phyloP scores from a whole-genome alignment of 2,888 invertebrate species.

The Agrochola circellaris region DNA sequence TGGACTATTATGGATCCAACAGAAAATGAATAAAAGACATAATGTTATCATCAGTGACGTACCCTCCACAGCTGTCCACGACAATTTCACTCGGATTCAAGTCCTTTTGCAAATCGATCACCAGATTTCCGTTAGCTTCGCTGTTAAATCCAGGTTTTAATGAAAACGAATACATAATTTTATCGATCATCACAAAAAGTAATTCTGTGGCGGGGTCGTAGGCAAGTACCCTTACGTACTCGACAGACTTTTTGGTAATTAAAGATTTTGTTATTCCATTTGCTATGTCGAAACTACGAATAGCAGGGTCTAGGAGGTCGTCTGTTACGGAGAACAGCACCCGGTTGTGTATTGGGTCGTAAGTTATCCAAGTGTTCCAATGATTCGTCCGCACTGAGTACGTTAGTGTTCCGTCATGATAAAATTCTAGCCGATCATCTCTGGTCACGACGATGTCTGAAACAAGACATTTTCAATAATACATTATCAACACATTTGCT shows the following conservation, averaged over 20 bases:
- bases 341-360: background rate
- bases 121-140: background rate
- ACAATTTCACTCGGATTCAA: background rate
- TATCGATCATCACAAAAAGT: background rate
- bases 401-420: background rate
- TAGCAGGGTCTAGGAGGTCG: too few species aligned
- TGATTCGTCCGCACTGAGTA: background rate
- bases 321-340: background rate
- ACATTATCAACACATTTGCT: too few species aligned
- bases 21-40: background rate
- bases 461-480: background rate
- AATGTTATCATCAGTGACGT: background rate
- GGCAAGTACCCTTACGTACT: background rate
- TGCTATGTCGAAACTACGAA: background rate
- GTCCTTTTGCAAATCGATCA: background rate
- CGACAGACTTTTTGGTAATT: background rate
- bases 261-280: background rate
- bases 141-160: background rate
- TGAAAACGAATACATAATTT: background rate
- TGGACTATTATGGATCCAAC: too few species aligned
- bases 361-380: background rate
- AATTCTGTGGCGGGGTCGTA: background rate
- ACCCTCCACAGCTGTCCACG: background rate
- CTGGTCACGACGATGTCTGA: background rate
- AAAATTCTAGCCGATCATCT: background rate